Base-by-base conservation (phyloP, 2,113 vertebrate species). In the Pachycephala philippinensis region DNA sequence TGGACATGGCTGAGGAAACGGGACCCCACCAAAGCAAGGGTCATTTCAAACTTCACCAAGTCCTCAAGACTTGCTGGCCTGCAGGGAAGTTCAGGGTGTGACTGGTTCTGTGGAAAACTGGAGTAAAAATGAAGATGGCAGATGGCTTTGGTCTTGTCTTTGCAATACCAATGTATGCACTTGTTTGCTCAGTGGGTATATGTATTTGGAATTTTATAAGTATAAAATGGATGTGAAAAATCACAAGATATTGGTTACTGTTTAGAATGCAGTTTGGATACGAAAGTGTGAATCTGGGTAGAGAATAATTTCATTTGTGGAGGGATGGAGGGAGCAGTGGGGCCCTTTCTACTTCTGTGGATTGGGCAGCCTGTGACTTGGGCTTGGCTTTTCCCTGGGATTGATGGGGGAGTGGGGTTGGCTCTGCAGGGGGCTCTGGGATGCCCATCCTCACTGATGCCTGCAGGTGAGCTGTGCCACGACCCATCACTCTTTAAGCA, bases 11-110 rank as follows among this genome's bases (percentile, higher is more conserved):
- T 60, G 23, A 15, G 26, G 59, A 47, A 70, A 7, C 1, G 4
- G 24, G 24, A 26, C 30, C 27, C 22, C 69, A 70, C 13, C 53
- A 81, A 56, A 80, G 33, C 7, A 63, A 23, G 15, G n/a, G 35
- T 5, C 0, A 3, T 26, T 66, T 69, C 40, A 22, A 7, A 49
- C 47, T 70, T 66, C 27, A 27, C 13, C 2, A 30, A 22, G n/a
- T 68, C 11, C 13, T 61, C 0, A 7, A 44, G 49, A 8, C 24
- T 52, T 1, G 1, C 11, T 7, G 33, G 31, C 14, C 20, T 0
- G 1, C 2, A 4, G 47, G 52, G 23, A 35, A 11, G 12, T 33
- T 50, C 37, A 49, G 17, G 10, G 10, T 26, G 37, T 1, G 1
- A 42, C 24, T 24, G 40, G 13, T 76, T 28, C 17, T 27, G 22